A percentile compares a stretch with the other conserved stretches of the same genome.
Conservation (phyloP, 1,140 invertebrate genomes). For the Drosophila melanica region DNA sequence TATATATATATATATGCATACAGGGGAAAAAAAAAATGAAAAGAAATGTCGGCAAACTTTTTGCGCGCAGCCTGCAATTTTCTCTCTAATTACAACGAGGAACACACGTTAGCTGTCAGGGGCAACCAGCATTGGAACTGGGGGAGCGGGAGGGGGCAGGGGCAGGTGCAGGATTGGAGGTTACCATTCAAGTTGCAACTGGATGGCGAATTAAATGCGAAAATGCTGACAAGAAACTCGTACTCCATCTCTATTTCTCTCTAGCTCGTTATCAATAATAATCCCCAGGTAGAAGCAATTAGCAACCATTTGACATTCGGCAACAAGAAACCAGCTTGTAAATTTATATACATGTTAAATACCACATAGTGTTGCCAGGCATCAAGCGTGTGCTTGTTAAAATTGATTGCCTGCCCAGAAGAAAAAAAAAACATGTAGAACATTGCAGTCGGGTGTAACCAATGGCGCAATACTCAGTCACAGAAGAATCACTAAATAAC, state of each 20-base stretch:
- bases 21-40: conserved; percentile 1
- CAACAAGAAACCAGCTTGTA: background rate
- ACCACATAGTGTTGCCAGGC: conserved; percentile 29
- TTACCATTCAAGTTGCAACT: background rate
- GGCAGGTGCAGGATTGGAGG: background rate
- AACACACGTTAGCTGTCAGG: conserved; percentile 49
- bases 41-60: conserved; percentile 60
- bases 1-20: background rate
- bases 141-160: background rate
- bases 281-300: conserved; percentile 4
- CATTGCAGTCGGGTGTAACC: background rate
- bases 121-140: background rate
- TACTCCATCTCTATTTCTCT: background rate
- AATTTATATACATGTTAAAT: conserved; percentile 1
- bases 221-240: conserved; percentile 1
- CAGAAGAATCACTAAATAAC: no score
- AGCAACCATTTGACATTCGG: conserved; percentile 12
- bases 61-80: conserved; percentile 42
- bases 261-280: conserved; percentile 3
- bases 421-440: background rate
- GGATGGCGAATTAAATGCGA: conserved; percentile 1
- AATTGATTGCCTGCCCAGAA: conserved; percentile 59
- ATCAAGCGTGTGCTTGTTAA: conserved; percentile 54
- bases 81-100: conserved; percentile 48
- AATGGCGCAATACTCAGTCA: background rate